Evolutionary conservation across 1,140 invertebrate species (phyloP).

Genomic region (Paracyclopina nana): DNA sequence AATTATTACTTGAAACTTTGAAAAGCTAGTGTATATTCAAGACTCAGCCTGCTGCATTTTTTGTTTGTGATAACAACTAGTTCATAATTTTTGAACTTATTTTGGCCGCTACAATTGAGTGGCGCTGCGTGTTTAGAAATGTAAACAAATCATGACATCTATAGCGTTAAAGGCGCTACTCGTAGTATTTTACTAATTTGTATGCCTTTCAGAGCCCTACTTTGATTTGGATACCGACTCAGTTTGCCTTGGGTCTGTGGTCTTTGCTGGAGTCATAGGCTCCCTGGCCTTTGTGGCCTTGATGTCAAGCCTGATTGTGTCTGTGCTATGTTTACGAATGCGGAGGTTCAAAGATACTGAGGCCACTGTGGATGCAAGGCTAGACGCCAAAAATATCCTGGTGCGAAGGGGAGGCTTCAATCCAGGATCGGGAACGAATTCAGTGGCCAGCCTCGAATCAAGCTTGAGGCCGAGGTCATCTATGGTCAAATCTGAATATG

Average conservation of each 20-base stretch:
- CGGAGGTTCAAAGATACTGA: conserved; percentile 18
- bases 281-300: conserved; percentile 19
- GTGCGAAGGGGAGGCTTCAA: too few species aligned
- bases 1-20: too few species aligned
- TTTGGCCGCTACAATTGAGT: too few species aligned
- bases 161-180: background rate
- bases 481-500: background rate
- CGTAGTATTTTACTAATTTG: conserved; percentile 25
- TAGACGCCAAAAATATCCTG: too few species aligned
- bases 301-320: conserved; percentile 17
- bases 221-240: background rate
- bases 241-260: background rate
- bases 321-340: conserved; percentile 22
- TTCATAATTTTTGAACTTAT: too few species aligned
- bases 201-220: background rate
- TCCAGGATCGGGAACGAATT: too few species aligned
- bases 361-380: background rate
- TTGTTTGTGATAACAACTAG: too few species aligned
- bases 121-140: background rate
- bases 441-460: background rate
- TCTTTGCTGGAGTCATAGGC: conserved; percentile 17
- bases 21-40: too few species aligned
- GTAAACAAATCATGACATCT: too few species aligned
- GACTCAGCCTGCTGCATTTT: too few species aligned
- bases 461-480: too few species aligned